These are phyloP conservation scores for Nyleta sp. DNA, from an alignment of 2,888 invertebrate genomes.

Conservation along the genomic window DNA sequence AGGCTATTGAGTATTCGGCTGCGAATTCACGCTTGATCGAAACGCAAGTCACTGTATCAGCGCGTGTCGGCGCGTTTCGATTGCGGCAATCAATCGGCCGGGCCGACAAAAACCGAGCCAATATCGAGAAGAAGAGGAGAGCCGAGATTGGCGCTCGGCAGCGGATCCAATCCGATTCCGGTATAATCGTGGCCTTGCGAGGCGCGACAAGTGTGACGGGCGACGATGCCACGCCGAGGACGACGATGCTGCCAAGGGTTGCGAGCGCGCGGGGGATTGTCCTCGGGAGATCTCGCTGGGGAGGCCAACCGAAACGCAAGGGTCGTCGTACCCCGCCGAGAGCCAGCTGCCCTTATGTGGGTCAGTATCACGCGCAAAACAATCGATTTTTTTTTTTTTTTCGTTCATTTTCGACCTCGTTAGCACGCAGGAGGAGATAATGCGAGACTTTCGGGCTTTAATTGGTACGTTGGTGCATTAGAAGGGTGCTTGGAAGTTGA, in stretches of 20 bases:
- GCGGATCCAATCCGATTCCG: constrained; percentile 54
- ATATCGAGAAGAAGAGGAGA: constrained; percentile 51
- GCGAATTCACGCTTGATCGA: constrained; percentile 55
- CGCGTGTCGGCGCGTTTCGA: constrained; percentile 60
- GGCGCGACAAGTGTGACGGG: constrained; percentile 58
- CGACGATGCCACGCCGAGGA: constrained; percentile 26
- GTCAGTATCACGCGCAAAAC: constrained; percentile 60
- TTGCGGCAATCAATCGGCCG: constrained; percentile 55
- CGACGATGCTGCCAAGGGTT: constrained; percentile 48
- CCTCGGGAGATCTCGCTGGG: constrained; percentile 61
- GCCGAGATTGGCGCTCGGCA: constrained; percentile 46
- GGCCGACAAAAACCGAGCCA: constrained; percentile 45
- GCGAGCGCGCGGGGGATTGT: constrained; percentile 57
- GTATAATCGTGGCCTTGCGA: constrained; percentile 51
- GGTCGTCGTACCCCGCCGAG: constrained; percentile 62
- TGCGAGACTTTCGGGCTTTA: background rate
- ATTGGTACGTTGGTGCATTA: too few relatives aligned
- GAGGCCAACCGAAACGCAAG: constrained; percentile 64
- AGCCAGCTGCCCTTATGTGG: constrained; percentile 75
- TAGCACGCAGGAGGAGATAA: too few relatives aligned
- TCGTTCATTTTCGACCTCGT: too few relatives aligned
- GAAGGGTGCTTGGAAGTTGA: too few relatives aligned
- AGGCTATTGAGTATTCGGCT: constrained; percentile 50
- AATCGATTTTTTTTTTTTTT: constrained; percentile 65
- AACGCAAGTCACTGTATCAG: constrained; percentile 62